Evolutionary conservation across 2,888 invertebrate genomes (phyloP).

Genomic region (Diaprepes abbreviatus): DNA sequence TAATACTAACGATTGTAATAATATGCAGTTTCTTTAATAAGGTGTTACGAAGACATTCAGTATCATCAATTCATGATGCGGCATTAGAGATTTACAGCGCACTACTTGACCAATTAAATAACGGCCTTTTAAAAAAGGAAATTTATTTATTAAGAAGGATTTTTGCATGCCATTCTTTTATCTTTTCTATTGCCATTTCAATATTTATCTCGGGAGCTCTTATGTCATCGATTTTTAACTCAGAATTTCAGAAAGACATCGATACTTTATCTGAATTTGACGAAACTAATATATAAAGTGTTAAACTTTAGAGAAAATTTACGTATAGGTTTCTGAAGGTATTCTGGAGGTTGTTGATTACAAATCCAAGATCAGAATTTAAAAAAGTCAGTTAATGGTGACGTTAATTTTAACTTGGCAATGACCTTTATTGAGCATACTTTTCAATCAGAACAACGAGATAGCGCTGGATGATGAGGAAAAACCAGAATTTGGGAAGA

Average conservation of each 20-base stretch:
- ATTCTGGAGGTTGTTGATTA: no score
- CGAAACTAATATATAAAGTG: constrained; percentile 64
- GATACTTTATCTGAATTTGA: constrained; percentile 66
- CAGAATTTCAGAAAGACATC: constrained; percentile 67
- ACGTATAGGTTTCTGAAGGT: no score
- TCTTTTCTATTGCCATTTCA: constrained; percentile 65
- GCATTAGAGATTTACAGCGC: constrained; percentile 22
- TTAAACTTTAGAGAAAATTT: no score
- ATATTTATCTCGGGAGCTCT: constrained; percentile 67
- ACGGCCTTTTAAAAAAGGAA: neutral
- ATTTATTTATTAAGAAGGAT: constrained; percentile 17
- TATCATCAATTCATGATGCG: neutral
- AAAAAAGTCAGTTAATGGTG: no score
- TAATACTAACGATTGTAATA: constrained; percentile 36
- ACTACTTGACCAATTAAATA: constrained; percentile 19
- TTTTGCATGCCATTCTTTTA: constrained; percentile 52
- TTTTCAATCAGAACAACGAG: no score
- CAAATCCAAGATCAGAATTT: no score
- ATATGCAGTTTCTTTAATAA: constrained; percentile 28
- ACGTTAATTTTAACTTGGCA: no score
- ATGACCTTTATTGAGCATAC: no score
- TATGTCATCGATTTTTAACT: constrained; percentile 66
- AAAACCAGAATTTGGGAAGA: no score
- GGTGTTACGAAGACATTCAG: constrained; percentile 9
- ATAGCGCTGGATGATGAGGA: no score